These are phyloP conservation scores for Papilio helenus DNA, from an alignment of 1,140 invertebrate species.

Conservation along the genomic window DNA sequence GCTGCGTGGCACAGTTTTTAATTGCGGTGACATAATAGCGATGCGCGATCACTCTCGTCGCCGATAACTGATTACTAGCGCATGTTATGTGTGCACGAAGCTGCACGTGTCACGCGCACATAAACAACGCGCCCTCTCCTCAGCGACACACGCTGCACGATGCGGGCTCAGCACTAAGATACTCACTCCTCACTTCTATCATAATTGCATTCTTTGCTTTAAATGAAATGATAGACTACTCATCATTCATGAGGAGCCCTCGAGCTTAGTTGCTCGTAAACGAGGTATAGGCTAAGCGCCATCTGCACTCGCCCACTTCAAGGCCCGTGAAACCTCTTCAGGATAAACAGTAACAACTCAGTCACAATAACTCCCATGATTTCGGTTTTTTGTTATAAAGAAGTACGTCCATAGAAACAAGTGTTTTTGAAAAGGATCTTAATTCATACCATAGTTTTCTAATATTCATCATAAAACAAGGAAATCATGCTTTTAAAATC, in stretches of 20 bases:
- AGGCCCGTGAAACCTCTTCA: too few species aligned
- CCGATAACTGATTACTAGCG: constrained; percentile 62
- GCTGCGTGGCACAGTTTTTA: constrained; percentile 57
- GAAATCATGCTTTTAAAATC: too few species aligned
- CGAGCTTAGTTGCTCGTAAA: too few species aligned
- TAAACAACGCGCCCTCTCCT: constrained; percentile 52
- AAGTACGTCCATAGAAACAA: too few species aligned
- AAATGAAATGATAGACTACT: background rate
- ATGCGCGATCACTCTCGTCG: constrained; percentile 66
- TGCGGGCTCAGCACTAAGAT: background rate
- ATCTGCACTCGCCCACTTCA: too few species aligned
- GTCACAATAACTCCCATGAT: too few species aligned
- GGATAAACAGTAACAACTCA: too few species aligned
- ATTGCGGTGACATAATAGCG: constrained; percentile 65
- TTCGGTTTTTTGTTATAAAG: too few species aligned
- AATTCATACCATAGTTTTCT: background rate
- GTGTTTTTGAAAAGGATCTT: background rate
- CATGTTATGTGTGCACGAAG: constrained; percentile 55
- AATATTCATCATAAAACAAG: background rate
- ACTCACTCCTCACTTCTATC: background rate
- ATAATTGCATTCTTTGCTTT: background rate
- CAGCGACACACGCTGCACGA: constrained; percentile 22
- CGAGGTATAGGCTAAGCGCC: too few species aligned
- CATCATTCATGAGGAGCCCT: background rate
- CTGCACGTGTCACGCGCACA: constrained; percentile 57